phyloP scores from a whole-genome alignment of 2,888 invertebrate species.

The Colletes collaris region DNA sequence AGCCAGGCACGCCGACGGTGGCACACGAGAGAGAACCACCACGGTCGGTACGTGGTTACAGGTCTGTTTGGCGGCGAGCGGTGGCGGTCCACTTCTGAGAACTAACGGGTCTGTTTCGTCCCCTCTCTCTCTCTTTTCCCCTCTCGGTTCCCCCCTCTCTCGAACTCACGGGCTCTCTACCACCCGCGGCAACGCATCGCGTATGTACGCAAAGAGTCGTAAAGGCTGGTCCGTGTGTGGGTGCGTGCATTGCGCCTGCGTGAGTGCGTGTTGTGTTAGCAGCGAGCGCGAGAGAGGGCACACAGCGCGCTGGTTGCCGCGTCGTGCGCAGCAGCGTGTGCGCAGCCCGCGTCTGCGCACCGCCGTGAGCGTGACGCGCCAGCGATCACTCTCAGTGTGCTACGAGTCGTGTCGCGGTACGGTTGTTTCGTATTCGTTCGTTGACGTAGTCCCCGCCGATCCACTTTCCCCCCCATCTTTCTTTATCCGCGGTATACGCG shows the following conservation, averaged over 20 bases:
- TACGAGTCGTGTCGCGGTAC: conserved; percentile 71
- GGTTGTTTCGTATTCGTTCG: conserved; percentile 29
- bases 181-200: conserved; percentile 63
- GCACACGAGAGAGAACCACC: conserved; percentile 59
- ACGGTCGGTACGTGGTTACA: conserved; percentile 74
- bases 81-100: conserved; percentile 79
- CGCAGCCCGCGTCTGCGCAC: conserved; percentile 73
- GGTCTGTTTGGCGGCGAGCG: conserved; percentile 79
- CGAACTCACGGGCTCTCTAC: conserved; percentile 20
- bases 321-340: conserved; percentile 68
- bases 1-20: conserved; percentile 35
- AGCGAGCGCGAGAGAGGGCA: conserved; percentile 46
- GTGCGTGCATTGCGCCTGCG: conserved; percentile 63
- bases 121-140: conserved; percentile 34
- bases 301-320: conserved; percentile 48
- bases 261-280: conserved; percentile 53
- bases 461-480: conserved; percentile 15
- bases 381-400: conserved; percentile 79
- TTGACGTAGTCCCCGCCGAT: not conserved
- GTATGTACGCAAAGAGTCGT: conserved; percentile 13
- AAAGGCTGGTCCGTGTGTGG: conserved; percentile 25
- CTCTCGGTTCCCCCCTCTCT: conserved; percentile 24
- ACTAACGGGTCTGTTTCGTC: conserved; percentile 80
- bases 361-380: conserved; percentile 74
- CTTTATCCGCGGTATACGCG: conserved; percentile 41